These are phyloP conservation scores for Vimba vimba DNA, from an alignment of 2,113 vertebrate species.

Conservation along the genomic window DNA sequence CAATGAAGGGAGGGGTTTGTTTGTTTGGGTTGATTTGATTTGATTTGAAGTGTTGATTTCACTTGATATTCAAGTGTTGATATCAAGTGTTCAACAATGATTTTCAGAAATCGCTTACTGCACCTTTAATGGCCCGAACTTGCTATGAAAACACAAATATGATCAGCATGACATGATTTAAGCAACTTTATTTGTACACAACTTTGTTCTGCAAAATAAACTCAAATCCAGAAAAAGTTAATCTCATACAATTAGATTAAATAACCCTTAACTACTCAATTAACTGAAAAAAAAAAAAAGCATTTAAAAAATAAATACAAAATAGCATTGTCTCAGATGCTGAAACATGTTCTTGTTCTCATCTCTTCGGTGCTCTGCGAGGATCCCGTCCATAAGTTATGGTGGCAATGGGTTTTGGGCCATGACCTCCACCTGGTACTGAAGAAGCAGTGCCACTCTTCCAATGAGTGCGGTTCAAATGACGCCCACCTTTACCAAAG, in stretches of 20 bases:
- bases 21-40: too few relatives aligned
- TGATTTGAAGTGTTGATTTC: too few relatives aligned
- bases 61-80: too few relatives aligned
- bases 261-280: background rate
- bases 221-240: background rate
- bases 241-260: background rate
- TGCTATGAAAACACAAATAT: background rate
- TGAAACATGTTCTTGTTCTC: background rate
- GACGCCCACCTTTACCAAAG: conserved; percentile 73
- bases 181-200: background rate
- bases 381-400: conserved; percentile 82
- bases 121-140: background rate
- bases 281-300: background rate
- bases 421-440: conserved; percentile 32
- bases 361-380: conserved; percentile 71
- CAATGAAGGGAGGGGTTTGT: too few relatives aligned
- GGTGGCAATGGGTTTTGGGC: conserved; percentile 67
- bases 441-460: conserved; percentile 45
- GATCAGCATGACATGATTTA: background rate
- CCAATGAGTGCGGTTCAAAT: conserved; percentile 69
- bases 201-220: background rate
- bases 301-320: background rate
- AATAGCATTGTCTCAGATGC: background rate
- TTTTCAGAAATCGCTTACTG: too few relatives aligned
- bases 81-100: too few relatives aligned